Percentiles rank a stretch among this genome's conserved stretches.
Evolutionary conservation across 2,888 invertebrate genomes (phyloP).

Genomic region (Mythimna vitellina): DNA sequence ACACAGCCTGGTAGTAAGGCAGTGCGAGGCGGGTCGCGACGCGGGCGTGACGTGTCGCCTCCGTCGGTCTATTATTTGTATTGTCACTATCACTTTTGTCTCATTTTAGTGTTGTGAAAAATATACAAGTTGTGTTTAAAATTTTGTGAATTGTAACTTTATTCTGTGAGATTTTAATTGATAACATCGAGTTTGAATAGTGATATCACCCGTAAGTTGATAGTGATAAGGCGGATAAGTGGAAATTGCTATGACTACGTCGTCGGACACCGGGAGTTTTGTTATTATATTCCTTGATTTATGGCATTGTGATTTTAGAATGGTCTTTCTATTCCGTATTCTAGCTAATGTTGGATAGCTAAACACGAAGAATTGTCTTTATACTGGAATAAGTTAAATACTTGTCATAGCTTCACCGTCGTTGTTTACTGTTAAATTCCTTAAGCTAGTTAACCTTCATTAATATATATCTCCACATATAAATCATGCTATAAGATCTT

Average conservation of each 20-base stretch:
- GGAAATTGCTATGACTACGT: slow-evolving; percentile 85
- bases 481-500: slow-evolving; percentile 38
- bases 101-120: slow-evolving; percentile 66
- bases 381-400: slow-evolving; percentile 17
- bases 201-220: slow-evolving; percentile 78
- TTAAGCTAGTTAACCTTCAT: slow-evolving; percentile 62
- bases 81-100: slow-evolving; percentile 60
- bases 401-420: slow-evolving; percentile 44
- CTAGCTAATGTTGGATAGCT: slow-evolving; percentile 21
- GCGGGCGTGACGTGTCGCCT: slow-evolving; percentile 74
- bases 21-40: slow-evolving; percentile 81
- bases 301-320: slow-evolving; percentile 55
- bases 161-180: slow-evolving; percentile 63
- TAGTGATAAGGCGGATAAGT: slow-evolving; percentile 84
- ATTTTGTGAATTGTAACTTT: slow-evolving; percentile 60
- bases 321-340: slow-evolving; percentile 35
- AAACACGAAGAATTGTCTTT: slow-evolving; percentile 13
- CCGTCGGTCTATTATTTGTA: slow-evolving; percentile 58
- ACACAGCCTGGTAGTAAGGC: slow-evolving; percentile 69
- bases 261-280: slow-evolving; percentile 76
- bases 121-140: slow-evolving; percentile 39
- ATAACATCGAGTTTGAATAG: slow-evolving; percentile 68
- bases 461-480: slow-evolving; percentile 46
- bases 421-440: slow-evolving; percentile 58
- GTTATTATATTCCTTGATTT: slow-evolving; percentile 71